Conservation (phyloP, 2,888 invertebrate species). For the Notodonta dromedarius region DNA sequence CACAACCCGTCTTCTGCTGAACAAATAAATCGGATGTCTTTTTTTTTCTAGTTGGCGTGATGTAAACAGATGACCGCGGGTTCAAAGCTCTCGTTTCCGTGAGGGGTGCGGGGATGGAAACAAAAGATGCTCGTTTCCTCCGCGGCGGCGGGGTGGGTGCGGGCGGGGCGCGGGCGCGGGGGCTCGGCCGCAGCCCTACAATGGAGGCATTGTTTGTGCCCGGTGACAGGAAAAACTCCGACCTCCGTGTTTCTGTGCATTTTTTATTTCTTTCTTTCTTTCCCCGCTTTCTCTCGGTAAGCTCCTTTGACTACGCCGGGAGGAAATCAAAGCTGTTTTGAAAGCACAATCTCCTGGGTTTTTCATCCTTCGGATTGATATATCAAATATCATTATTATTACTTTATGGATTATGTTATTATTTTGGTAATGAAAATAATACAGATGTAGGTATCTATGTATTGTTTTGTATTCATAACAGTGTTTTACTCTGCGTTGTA, state of each 20-base stretch:
- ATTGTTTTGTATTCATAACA: too few species aligned
- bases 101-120: slow-evolving; percentile 67
- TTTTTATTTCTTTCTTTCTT: slow-evolving; percentile 78
- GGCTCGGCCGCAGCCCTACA: slow-evolving; percentile 59
- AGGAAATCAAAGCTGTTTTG: slow-evolving; percentile 76
- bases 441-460: too few species aligned
- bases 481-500: too few species aligned
- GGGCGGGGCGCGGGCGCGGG: slow-evolving; percentile 34
- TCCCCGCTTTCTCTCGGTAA: slow-evolving; percentile 65
- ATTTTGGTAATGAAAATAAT: too few species aligned
- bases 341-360: slow-evolving; percentile 53
- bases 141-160: slow-evolving; percentile 52
- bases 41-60: slow-evolving; percentile 67
- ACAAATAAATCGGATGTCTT: slow-evolving; percentile 62
- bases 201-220: slow-evolving; percentile 82
- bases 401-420: too few species aligned
- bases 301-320: slow-evolving; percentile 72
- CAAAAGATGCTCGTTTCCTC: slow-evolving; percentile 84
- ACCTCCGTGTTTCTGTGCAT: slow-evolving; percentile 83
- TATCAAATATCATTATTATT: background rate
- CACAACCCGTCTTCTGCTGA: slow-evolving; percentile 27
- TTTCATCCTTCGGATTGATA: slow-evolving; percentile 35
- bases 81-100: slow-evolving; percentile 76
- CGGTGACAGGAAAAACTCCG: slow-evolving; percentile 84
- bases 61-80: slow-evolving; percentile 81